Base-by-base conservation (phyloP, 2,113 vertebrate species). In the Cettia cetti region DNA sequence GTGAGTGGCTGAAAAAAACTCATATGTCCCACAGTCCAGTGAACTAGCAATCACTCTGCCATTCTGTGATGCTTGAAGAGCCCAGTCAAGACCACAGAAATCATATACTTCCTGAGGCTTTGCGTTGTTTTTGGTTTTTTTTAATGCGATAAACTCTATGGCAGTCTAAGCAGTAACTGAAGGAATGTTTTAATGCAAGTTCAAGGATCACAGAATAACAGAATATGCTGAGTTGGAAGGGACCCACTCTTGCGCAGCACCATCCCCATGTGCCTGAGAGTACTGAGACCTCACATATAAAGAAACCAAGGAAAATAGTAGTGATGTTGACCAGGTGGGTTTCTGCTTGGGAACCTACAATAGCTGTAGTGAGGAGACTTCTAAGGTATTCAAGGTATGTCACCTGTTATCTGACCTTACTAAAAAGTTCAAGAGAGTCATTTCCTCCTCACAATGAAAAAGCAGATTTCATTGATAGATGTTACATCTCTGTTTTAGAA, bases 11-110 rank as follows among this genome's bases (percentile, higher is more conserved):
- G 28, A 68, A 72, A 47, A 47, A 35, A 82, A 26, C 7, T 40
- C 7, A 1, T 39, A 52, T 1, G 1, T 42, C 19, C 15, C 17
- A 28, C 1, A 0, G 26, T 30, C 54, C 15, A 37, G 11, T 27
- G 53, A n/a, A 31, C 39, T 33, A 35, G 14, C n/a, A 65, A 42
- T 30, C 39, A 44, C 59, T 86, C 68, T 87, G 39, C 15, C 31
- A 45, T 37, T 42, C 17, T 79, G 7, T 50, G 45, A 15, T 39
- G 28, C 28, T 11, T 82, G 14, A 70, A 78, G 40, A 74, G 45
- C 24, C 26, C 20, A 15, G 37, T 50, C 21, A 60, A 68, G 44
- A 18, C 23, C 53, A 50, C 35, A 86, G 86, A 88, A 53, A 57
- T 40, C 28, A 75, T 20, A 54, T 82, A 75, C 12, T 66, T 42